Conservation (phyloP, 2,113 vertebrate genomes). For the Mastomys natalensis region DNA sequence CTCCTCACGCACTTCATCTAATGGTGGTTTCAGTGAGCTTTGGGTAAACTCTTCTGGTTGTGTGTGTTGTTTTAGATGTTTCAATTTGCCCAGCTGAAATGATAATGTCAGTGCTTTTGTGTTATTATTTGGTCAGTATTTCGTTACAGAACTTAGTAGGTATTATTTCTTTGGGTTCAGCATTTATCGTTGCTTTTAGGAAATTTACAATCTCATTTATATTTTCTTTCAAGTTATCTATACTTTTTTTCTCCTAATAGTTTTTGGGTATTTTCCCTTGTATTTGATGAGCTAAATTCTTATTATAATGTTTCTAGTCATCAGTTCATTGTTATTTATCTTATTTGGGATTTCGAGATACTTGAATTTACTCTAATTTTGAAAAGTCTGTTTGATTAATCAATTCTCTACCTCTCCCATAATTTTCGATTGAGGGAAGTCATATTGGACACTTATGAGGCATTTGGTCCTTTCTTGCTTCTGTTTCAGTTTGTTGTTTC, state of each 20-base stretch:
- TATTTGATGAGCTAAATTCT: not conserved
- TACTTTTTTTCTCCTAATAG: not conserved
- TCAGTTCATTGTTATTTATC: not conserved
- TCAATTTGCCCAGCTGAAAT: not conserved
- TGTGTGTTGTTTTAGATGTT: not conserved
- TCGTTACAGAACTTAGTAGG: not conserved
- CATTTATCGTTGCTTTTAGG: not conserved
- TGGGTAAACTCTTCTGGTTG: not conserved
- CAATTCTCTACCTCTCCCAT: not conserved
- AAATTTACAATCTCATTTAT: not conserved
- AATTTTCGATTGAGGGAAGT: not conserved
- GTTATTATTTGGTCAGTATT: not conserved
- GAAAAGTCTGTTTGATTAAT: not conserved
- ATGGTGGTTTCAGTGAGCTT: not conserved
- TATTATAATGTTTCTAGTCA: not conserved
- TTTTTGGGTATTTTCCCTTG: not conserved
- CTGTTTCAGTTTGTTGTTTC: not conserved
- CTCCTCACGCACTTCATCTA: not conserved
- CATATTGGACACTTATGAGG: not conserved
- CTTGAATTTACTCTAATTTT: slow-evolving; percentile 19
- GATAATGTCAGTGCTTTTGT: not conserved
- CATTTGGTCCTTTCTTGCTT: not conserved
- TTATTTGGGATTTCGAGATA: not conserved
- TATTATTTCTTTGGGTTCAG: not conserved
- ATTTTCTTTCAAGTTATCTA: slow-evolving; percentile 14